Evolutionary conservation across 2,113 vertebrate species (phyloP).

Genomic region (Atractosteus spatula): DNA sequence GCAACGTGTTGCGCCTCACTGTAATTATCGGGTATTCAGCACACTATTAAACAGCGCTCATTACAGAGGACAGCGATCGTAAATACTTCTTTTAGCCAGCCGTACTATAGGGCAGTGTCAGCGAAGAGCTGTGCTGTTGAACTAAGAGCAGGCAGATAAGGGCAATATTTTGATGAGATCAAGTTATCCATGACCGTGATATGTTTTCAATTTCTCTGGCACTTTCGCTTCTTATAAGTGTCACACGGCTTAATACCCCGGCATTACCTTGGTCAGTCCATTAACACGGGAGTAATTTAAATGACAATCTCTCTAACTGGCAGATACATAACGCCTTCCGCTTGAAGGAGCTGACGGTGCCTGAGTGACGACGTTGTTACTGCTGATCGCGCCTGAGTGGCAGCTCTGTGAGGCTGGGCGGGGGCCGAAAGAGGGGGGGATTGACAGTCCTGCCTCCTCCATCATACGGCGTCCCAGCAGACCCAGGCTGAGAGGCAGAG

Average conservation of each 20-base stretch:
- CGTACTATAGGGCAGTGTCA: background rate
- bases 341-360: background rate
- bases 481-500: too few relatives aligned
- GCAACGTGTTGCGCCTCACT: background rate
- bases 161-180: background rate
- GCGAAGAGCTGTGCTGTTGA: too few relatives aligned
- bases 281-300: background rate
- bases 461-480: too few relatives aligned
- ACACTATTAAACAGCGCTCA: background rate
- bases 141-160: background rate
- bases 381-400: background rate
- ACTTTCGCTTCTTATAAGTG: background rate
- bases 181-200: background rate
- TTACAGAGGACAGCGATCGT: background rate
- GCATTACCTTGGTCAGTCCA: background rate
- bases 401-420: background rate
- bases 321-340: background rate
- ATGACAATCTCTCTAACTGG: background rate
- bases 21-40: conserved; percentile 9
- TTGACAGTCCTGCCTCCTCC: too few relatives aligned
- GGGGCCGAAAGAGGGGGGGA: too few relatives aligned
- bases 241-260: background rate
- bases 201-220: background rate
- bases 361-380: background rate
- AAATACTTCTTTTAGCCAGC: background rate